These are phyloP conservation scores for Epizoanthus fatuus DNA, from an alignment of 92 coral and sea anemone species.

Conservation along the genomic window DNA sequence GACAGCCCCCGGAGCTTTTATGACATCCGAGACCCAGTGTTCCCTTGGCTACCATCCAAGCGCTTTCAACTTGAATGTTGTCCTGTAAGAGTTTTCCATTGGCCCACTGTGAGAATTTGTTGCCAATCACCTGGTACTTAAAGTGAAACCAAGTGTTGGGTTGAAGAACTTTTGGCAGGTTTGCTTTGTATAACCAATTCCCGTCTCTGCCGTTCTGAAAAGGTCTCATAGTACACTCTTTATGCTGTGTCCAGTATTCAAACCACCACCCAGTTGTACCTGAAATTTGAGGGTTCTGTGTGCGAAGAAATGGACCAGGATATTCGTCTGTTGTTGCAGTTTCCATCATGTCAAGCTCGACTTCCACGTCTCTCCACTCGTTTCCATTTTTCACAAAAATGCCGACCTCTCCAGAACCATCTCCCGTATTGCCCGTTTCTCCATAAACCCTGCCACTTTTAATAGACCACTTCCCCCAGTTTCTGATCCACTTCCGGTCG, in stretches of 20 bases:
- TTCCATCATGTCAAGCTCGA: conserved; percentile 86
- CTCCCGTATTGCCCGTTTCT: conserved; percentile 64
- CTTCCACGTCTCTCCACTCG: conserved; percentile 82
- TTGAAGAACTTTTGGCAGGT: conserved; percentile 56
- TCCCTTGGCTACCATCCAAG: conserved; percentile 79
- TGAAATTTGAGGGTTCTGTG: conserved; percentile 36
- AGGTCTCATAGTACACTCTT: conserved; percentile 85
- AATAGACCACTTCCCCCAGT: conserved; percentile 67
- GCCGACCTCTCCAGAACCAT: conserved; percentile 70
- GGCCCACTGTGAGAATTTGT: conserved; percentile 78
- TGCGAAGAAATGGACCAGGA: conserved; percentile 84
- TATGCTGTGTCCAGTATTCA: conserved; percentile 63
- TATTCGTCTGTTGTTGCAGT: conserved; percentile 44
- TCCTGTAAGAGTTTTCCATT: conserved; percentile 65
- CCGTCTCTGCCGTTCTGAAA: conserved; percentile 71
- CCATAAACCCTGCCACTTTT: conserved; percentile 62
- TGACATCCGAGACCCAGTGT: conserved; percentile 82
- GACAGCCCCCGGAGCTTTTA: conserved; percentile 57
- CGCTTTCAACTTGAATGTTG: conserved; percentile 57
- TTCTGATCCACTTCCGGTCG: conserved; percentile 58
- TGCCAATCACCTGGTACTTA: conserved; percentile 74
- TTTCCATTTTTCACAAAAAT: conserved; percentile 67
- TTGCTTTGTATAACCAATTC: conserved; percentile 60
- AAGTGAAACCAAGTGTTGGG: conserved; percentile 76
- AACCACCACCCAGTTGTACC: conserved; percentile 93